Evolutionary conservation across 2,113 vertebrate species (phyloP), one percentile per base, ranked within the genome.

Genomic region (Chaetura pelagica): DNA sequence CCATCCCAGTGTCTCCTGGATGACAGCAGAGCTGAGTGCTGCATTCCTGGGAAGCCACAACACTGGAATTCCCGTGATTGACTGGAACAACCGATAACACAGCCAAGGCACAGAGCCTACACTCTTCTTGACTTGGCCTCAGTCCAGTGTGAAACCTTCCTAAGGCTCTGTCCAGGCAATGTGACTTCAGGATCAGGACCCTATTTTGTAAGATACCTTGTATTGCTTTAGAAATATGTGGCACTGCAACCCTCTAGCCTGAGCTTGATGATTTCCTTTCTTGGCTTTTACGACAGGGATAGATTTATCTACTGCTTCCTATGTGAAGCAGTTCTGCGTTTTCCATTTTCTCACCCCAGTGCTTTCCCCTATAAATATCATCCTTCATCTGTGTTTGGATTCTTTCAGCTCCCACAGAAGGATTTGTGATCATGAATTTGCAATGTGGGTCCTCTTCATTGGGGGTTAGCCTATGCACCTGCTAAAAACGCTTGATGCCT

Each of bases 401-500:
- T 51, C 62, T 40, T 23, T 46, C 4, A 0, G 23, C 59, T 77
- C 57, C 63, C 75, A 85, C 19, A 17, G 57, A 64, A 69, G 46
- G 68, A 66, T 35, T 32, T 76, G 26, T 14, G 22, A 64, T 80
- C 13, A 3, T 18, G 52, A 7, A 12, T 27, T 72, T 73, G 30
- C 44, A 6, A 38, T 10, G 27, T 22, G 74, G 48, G 21, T 71
- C 10, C 62, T 71, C 52, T 67, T 74, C 4, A 0, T 3, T 3
- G 29, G 24, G 18, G 6, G 12, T 46, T 4, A 20, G 17, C 61
- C 69, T 17, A 5, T 5, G 63, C 32, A n/a, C 32, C 30, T 74
- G 10, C 59, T 67, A 15, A 40, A 69, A 40, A 6, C 0, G 0
- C 10, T 5, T 16, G 3, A 19, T 32, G 15, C 23, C 40, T 24